Percentiles rank a stretch among this genome's conserved stretches.
Evolutionary conservation across 2,888 invertebrate genomes (phyloP).

Genomic region (Meiosimyza platycephala): DNA sequence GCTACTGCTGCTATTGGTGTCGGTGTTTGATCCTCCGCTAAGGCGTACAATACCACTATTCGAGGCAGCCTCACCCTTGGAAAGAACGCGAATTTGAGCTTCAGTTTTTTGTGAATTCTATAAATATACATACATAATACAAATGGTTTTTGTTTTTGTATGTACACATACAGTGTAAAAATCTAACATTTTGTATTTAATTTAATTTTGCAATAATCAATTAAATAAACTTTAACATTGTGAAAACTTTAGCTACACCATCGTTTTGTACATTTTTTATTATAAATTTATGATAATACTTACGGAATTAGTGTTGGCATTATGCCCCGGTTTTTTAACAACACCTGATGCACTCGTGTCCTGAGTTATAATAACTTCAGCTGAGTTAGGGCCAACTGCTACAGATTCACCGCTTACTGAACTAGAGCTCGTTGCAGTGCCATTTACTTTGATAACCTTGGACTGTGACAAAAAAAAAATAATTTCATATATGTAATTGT

Average conservation of each 20-base stretch:
- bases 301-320: constrained; percentile 44
- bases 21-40: constrained; percentile 45
- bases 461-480: constrained; percentile 43
- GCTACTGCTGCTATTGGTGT: constrained; percentile 38
- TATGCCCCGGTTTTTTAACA: constrained; percentile 63
- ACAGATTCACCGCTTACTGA: constrained; percentile 45
- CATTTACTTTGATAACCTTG: constrained; percentile 60
- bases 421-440: constrained; percentile 47
- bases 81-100: constrained; percentile 64
- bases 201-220: no score
- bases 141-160: constrained; percentile 25
- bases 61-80: constrained; percentile 60
- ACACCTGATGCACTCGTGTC: constrained; percentile 63
- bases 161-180: constrained; percentile 11
- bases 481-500: neutral
- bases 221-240: neutral
- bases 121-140: constrained; percentile 45
- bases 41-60: constrained; percentile 64
- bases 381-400: constrained; percentile 53
- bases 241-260: neutral
- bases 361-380: constrained; percentile 65
- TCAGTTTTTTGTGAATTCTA: constrained; percentile 61
- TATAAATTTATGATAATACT: neutral
- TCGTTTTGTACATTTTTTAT: neutral
- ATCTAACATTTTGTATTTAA: neutral